Percentiles rank a stretch among this genome's conserved stretches.
phyloP scores from a whole-genome alignment of 2,113 vertebrate species.

The Rissa tridactyla region DNA sequence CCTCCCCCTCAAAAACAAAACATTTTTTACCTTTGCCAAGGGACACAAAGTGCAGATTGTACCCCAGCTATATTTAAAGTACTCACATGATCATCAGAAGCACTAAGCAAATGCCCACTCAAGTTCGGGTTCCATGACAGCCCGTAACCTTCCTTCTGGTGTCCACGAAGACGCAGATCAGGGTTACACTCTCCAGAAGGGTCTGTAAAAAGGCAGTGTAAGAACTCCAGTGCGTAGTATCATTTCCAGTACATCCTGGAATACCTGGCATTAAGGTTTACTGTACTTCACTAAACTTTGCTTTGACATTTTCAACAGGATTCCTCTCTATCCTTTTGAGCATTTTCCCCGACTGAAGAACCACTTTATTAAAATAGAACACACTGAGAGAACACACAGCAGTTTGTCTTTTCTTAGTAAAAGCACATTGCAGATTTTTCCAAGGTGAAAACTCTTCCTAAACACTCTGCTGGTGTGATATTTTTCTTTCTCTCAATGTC shows the following conservation, averaged over 20 bases:
- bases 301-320: background rate
- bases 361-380: background rate
- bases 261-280: background rate
- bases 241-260: background rate
- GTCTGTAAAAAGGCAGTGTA: slow-evolving; percentile 68
- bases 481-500: background rate
- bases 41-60: background rate
- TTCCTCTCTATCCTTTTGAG: background rate
- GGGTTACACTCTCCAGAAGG: slow-evolving; percentile 97
- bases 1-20: background rate
- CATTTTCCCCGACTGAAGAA: background rate
- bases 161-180: slow-evolving; percentile 92
- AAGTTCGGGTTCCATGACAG: slow-evolving; percentile 98
- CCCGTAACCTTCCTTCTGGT: slow-evolving; percentile 98
- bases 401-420: background rate
- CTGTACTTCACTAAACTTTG: background rate
- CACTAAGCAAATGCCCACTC: slow-evolving; percentile 94
- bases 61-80: background rate
- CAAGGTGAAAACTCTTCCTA: background rate
- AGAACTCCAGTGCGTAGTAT: background rate
- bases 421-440: background rate
- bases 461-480: background rate
- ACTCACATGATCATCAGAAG: slow-evolving; percentile 96
- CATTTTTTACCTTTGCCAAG: background rate
- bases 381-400: background rate